phyloP scores from a whole-genome alignment of 1,140 invertebrate genomes.

The Tetragnatha versicolor region DNA sequence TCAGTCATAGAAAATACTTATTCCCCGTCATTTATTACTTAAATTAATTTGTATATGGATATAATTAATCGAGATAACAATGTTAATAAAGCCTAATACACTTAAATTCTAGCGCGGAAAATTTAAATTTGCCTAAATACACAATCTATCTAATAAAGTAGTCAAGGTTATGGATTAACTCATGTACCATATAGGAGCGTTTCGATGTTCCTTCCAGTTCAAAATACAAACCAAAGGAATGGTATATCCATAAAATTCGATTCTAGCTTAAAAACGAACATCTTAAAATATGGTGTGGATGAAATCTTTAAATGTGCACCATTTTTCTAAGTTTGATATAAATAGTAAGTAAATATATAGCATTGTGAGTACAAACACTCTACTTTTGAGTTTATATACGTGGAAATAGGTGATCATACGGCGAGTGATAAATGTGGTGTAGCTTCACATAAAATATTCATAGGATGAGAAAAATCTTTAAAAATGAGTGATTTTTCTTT shows the following conservation, averaged over 20 bases:
- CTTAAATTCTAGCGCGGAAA: background rate
- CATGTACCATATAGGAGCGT: background rate
- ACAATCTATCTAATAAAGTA: background rate
- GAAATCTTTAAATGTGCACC: conserved; percentile 37
- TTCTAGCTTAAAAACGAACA: conserved; percentile 9
- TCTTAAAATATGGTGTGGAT: conserved; percentile 21
- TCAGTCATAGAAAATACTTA: too few species aligned
- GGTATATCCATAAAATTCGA: conserved; percentile 27
- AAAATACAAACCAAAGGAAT: conserved; percentile 4
- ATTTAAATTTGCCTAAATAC: background rate
- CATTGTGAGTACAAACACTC: background rate
- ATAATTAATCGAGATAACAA: too few species aligned
- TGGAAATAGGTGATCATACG: background rate
- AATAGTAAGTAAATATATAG: conserved; percentile 7
- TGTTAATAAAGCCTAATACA: too few species aligned
- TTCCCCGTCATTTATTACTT: too few species aligned
- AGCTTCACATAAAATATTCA: too few species aligned
- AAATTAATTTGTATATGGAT: too few species aligned
- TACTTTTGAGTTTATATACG: background rate
- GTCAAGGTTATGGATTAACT: background rate
- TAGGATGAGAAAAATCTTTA: background rate
- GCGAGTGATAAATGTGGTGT: background rate
- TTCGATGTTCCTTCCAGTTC: conserved; percentile 5
- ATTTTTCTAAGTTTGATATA: conserved; percentile 27
- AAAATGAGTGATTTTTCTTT: background rate